These are phyloP conservation scores for Alouatta palliata DNA, from an alignment of 2,113 vertebrate species.

Conservation along the genomic window DNA sequence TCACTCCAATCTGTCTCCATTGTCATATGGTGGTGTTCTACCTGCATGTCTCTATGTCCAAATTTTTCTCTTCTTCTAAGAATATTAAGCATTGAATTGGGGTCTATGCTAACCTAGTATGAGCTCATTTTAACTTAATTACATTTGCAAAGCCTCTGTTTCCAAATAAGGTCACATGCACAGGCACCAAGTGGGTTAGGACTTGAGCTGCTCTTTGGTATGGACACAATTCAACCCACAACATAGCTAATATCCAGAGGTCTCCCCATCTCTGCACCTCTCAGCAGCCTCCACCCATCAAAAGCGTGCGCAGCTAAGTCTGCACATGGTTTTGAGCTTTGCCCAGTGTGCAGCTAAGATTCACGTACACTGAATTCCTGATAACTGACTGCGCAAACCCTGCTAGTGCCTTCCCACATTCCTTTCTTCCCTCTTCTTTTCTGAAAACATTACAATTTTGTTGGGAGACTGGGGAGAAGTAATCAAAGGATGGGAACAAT, in stretches of 20 bases:
- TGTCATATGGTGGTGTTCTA: neutral
- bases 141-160: neutral
- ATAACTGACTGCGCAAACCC: neutral
- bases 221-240: neutral
- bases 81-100: neutral
- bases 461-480: neutral
- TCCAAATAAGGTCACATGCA: neutral
- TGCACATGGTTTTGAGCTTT: neutral
- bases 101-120: neutral
- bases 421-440: neutral
- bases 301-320: neutral
- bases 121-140: neutral
- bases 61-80: neutral
- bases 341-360: neutral
- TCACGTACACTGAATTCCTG: fast-evolving
- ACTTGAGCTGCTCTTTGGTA: neutral
- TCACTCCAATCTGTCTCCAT: neutral
- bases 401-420: neutral
- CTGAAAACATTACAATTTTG: neutral
- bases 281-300: neutral
- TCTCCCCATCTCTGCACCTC: neutral
- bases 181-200: neutral
- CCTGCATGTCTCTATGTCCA: neutral
- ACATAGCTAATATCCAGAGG: neutral
- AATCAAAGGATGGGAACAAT: neutral